These are phyloP conservation scores for Semnopithecus entellus DNA, from an alignment of 2,113 vertebrate species.

Conservation along the genomic window DNA sequence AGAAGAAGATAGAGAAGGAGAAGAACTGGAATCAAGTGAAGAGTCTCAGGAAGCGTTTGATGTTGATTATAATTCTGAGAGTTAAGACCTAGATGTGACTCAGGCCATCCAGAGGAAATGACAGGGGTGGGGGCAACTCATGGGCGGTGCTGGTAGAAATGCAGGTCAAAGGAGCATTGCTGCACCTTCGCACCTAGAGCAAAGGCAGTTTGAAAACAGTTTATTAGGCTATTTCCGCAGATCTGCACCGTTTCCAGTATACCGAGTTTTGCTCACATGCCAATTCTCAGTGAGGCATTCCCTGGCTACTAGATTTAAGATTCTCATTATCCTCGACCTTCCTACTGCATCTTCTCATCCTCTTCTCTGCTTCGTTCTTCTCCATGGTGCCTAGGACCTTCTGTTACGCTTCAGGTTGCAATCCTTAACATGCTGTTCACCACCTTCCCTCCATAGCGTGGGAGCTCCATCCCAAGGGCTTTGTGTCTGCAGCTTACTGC, in stretches of 20 bases:
- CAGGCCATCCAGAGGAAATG: fast-evolving
- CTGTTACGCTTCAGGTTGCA: fast-evolving
- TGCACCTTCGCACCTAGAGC: fast-evolving
- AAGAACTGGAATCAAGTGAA: neutral
- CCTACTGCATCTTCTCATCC: fast-evolving
- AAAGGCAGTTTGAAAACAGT: neutral
- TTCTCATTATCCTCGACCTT: fast-evolving
- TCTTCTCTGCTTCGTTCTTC: too few species aligned
- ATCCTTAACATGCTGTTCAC: fast-evolving
- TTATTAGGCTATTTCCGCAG: fast-evolving
- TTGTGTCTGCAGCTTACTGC: fast-evolving
- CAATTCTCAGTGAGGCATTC: neutral
- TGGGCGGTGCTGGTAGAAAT: fast-evolving
- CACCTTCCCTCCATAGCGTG: neutral
- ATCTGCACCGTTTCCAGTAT: fast-evolving
- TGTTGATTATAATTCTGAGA: neutral
- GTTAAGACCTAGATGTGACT: fast-evolving
- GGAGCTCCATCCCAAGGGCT: fast-evolving
- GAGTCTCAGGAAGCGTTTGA: neutral
- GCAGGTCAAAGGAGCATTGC: fast-evolving
- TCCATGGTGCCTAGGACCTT: too few species aligned
- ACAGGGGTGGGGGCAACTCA: fast-evolving
- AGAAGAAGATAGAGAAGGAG: too few species aligned
- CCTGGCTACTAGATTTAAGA: neutral
- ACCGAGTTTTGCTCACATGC: neutral